These are phyloP conservation scores for Drosophila nannoptera DNA, from an alignment of 1,140 invertebrate species.

Conservation along the genomic window DNA sequence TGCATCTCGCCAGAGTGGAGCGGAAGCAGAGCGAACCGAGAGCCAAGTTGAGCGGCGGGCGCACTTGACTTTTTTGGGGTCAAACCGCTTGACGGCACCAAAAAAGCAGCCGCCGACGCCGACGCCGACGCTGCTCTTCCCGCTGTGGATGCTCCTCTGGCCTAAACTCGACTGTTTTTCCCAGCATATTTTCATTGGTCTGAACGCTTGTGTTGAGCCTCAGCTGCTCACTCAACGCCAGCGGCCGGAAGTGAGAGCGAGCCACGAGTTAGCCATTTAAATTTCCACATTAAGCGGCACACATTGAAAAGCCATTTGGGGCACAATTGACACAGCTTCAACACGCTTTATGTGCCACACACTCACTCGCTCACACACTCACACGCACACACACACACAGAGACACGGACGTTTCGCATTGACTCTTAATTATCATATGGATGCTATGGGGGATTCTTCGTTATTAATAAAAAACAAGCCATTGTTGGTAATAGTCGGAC, in stretches of 20 bases:
- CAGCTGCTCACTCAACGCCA: slow-evolving; percentile 6
- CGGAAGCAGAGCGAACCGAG: not conserved
- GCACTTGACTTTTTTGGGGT: slow-evolving; percentile 76
- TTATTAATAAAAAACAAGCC: no score
- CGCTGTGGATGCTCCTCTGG: no score
- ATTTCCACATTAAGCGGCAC: slow-evolving; percentile 14
- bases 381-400: no score
- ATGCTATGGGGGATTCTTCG: no score
- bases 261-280: slow-evolving; percentile 26
- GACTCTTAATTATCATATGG: no score
- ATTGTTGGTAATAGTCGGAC: no score
- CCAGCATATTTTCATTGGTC: slow-evolving; percentile 35
- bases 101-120: slow-evolving; percentile 20
- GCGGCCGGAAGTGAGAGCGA: slow-evolving; percentile 21
- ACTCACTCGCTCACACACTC: no score
- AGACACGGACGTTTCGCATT: no score
- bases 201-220: slow-evolving; percentile 19
- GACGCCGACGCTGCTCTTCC: no score
- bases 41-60: slow-evolving; percentile 27
- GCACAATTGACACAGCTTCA: not conserved
- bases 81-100: slow-evolving; percentile 60
- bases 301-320: slow-evolving; percentile 1
- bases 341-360: no score
- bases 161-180: slow-evolving; percentile 42
- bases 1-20: slow-evolving; percentile 1